phyloP scores from a whole-genome alignment of 1,140 invertebrate species.

The Tribolium madens region DNA sequence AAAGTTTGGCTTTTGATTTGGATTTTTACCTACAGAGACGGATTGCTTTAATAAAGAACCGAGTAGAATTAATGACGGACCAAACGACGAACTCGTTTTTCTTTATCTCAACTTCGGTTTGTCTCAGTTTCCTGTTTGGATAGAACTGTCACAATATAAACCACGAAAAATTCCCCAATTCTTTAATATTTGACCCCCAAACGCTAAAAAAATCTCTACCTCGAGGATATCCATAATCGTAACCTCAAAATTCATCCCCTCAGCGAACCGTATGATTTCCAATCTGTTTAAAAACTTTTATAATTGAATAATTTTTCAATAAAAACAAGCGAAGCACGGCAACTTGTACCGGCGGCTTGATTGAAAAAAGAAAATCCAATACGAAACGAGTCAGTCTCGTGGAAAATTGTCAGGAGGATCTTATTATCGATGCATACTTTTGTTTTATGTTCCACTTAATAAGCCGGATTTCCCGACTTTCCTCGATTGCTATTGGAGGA shows the following conservation, averaged over 20 bases:
- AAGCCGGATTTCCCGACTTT: slow-evolving; percentile 37
- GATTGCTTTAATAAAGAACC: slow-evolving; percentile 51
- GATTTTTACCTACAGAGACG: slow-evolving; percentile 51
- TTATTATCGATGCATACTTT: slow-evolving; percentile 56
- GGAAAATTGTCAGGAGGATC: slow-evolving; percentile 58
- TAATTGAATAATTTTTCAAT: slow-evolving; percentile 66
- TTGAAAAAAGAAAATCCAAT: slow-evolving; percentile 59
- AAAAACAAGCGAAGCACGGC: slow-evolving; percentile 64
- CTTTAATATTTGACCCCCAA: no score
- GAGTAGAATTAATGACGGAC: slow-evolving; percentile 49
- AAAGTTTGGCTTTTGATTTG: slow-evolving; percentile 52
- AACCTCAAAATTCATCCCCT: slow-evolving; percentile 53
- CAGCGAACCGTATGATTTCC: slow-evolving; percentile 61
- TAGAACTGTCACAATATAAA: not conserved
- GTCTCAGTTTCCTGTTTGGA: slow-evolving; percentile 39
- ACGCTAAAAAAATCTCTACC: no score
- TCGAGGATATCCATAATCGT: slow-evolving; percentile 6
- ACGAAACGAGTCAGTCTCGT: slow-evolving; percentile 48
- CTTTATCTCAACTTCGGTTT: slow-evolving; percentile 39
- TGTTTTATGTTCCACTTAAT: slow-evolving; percentile 54
- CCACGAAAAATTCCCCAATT: not conserved
- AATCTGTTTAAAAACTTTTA: slow-evolving; percentile 65
- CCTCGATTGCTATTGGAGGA: not conserved
- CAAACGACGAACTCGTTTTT: slow-evolving; percentile 47
- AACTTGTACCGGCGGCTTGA: slow-evolving; percentile 52